A percentile compares a stretch with the other conserved stretches of the same genome.
Evolutionary conservation across 2,888 invertebrate species (phyloP).

Genomic region (Carcina quercana): DNA sequence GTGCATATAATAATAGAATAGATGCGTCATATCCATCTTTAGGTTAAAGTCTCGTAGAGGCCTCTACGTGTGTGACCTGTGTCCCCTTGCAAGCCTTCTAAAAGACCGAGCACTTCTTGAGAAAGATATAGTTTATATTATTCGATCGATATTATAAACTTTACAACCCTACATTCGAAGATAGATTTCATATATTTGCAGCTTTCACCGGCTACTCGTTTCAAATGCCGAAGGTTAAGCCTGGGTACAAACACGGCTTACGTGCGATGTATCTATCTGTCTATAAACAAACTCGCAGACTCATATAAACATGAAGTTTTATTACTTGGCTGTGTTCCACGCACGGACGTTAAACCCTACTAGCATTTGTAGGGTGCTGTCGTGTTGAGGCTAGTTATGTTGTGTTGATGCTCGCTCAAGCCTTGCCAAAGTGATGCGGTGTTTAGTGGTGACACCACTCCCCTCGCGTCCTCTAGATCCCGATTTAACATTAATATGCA

Average conservation of each 20-base stretch:
- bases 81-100: no score
- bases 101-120: no score
- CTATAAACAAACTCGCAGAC: conserved; percentile 49
- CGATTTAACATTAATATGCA: conserved; percentile 26
- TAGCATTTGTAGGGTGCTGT: conserved; percentile 53
- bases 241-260: conserved; percentile 13
- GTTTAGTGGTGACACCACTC: conserved; percentile 4
- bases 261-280: conserved; percentile 19
- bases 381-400: conserved; percentile 29
- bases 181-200: no score
- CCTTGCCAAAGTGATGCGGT: conserved; percentile 17
- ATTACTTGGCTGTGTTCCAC: conserved; percentile 72
- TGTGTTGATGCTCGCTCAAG: conserved; percentile 17
- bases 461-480: conserved; percentile 6
- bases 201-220: conserved; percentile 23
- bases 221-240: conserved; percentile 10
- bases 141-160: no score
- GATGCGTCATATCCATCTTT: no score
- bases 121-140: no score
- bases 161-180: no score
- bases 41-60: no score
- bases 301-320: conserved; percentile 69
- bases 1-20: no score
- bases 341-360: conserved; percentile 60
- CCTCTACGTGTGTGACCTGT: no score